phyloP scores from a whole-genome alignment of 2,797 vertebrate species.

The Octomys mimax region DNA sequence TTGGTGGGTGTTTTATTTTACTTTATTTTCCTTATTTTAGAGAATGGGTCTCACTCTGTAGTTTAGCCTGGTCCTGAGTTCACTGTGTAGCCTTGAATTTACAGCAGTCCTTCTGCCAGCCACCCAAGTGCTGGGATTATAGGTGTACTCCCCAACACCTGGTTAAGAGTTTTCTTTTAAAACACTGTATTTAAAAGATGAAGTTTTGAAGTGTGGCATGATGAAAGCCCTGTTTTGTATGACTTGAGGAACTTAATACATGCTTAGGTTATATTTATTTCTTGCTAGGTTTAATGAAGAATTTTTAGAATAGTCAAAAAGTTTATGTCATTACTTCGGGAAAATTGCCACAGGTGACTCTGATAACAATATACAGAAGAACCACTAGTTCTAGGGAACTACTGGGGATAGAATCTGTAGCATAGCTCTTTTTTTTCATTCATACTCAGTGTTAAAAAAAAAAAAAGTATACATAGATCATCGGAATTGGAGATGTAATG shows the following conservation, averaged over 20 bases:
- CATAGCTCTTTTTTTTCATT: neutral
- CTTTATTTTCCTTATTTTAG: neutral
- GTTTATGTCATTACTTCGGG: constrained; percentile 1
- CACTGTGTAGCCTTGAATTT: too few relatives aligned
- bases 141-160: neutral
- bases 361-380: neutral
- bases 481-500: neutral
- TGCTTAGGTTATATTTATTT: neutral
- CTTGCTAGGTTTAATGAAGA: neutral
- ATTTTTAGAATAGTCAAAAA: neutral
- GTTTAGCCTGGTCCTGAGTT: too few relatives aligned
- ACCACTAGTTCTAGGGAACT: too few relatives aligned
- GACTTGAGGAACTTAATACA: neutral
- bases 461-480: neutral
- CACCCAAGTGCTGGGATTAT: neutral
- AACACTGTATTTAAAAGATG: neutral
- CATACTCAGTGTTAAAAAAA: neutral
- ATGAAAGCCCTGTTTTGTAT: neutral
- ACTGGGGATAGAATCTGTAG: neutral
- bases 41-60: neutral
- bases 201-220: neutral
- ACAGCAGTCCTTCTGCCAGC: too few relatives aligned
- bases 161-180: neutral
- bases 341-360: neutral
- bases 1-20: neutral